These are phyloP conservation scores for Chlamydotis undulata DNA, from an alignment of 2,113 vertebrate species.

Conservation along the genomic window DNA sequence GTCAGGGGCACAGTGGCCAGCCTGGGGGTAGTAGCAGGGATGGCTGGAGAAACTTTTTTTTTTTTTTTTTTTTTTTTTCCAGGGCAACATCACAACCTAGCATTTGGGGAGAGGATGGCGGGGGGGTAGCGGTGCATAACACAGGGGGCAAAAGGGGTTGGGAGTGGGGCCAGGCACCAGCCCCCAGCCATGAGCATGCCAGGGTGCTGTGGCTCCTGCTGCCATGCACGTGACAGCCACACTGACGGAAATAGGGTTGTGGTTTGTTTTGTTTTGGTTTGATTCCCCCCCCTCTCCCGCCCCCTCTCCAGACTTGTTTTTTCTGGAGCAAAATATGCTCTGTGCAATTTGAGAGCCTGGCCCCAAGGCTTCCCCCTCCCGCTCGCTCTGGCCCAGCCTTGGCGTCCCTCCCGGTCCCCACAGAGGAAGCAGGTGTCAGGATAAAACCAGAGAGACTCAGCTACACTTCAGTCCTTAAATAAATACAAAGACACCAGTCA, in stretches of 20 bases:
- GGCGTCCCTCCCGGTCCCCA: not conserved
- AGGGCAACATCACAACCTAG: not conserved
- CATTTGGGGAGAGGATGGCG: not conserved
- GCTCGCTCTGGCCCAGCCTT: too few species aligned
- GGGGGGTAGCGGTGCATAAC: not conserved
- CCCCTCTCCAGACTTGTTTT: not conserved
- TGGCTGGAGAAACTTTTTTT: not conserved
- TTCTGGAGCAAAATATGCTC: not conserved
- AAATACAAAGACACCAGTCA: conserved; percentile 57
- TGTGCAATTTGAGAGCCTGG: not conserved
- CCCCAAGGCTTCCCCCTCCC: not conserved
- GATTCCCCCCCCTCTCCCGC: too few species aligned
- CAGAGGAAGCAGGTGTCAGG: not conserved
- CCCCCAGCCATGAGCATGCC: accelerated
- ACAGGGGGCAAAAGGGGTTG: not conserved
- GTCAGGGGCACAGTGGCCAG: accelerated
- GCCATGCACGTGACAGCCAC: accelerated
- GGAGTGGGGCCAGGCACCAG: not conserved
- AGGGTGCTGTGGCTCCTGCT: not conserved
- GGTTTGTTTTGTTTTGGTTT: not conserved
- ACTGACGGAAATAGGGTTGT: not conserved
- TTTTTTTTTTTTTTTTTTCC: not conserved
- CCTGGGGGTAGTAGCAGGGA: not conserved
- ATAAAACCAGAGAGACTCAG: conserved; percentile 13
- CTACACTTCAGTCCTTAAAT: conserved; percentile 67